Base-by-base conservation (phyloP, 1,140 invertebrate genomes). In the Oscheius sp. region DNA sequence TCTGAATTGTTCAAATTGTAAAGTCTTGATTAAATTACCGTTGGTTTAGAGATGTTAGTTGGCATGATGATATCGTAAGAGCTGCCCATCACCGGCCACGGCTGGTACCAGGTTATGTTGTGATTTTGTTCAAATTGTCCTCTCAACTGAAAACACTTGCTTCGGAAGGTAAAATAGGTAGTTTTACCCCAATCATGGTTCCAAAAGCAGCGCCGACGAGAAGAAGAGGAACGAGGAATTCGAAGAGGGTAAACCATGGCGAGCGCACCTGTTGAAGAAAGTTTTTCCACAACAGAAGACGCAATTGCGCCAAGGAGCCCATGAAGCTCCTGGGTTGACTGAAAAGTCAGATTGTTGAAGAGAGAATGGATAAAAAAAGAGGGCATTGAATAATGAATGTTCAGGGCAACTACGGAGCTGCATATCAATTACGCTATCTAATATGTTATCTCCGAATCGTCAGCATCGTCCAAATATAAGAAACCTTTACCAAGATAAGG, bases 241-340 rank as follows among this genome's bases (percentile, higher is more conserved):
- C 79, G 7, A 80, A 52, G 2, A 77, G 46, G 15, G 79, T 82
- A 38, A 80, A 80, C 72, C 71, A 75, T 34, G 79, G 79, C 26
- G 79, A 81, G 26, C 79, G 70, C 34, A 74, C 64, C 68, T 80
- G 79, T 7, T 65, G 63, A 31, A 80, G 42, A 34, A 70, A 66
- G 52, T 80, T 80, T 66, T 81, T 80, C 79, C 79, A 80, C 46
- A 80, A 42, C 23, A 80, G 65, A 31, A 80, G 69, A 15, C 79
- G 75, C n/a, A 80, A 63, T 59, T 80, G 79, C 23, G 52, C 32
- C 13, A 80, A 65, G 28, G 78, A 74, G 18, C 79, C 79, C 79
- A 80, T 80, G 28, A 13, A 55, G n/a, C n/a, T n/a, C n/a, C n/a
- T n/a, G n/a, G n/a, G n/a, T 7, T 13, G 7, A 23, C 7, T 13